Evolutionary conservation across 2,113 vertebrate genomes (phyloP).

Genomic region (Nycticebus coucang): DNA sequence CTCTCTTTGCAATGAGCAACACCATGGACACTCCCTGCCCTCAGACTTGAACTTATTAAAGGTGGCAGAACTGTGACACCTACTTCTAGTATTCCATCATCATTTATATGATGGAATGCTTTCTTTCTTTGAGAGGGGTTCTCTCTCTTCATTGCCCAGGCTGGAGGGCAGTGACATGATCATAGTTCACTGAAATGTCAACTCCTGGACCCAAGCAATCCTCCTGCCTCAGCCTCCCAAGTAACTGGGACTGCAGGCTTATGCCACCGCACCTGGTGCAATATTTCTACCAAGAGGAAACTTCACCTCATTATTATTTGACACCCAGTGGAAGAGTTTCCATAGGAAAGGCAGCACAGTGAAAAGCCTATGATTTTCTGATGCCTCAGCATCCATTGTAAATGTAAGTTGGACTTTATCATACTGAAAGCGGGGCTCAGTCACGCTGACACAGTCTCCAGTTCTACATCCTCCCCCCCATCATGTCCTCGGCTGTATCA

Average conservation of each 20-base stretch:
- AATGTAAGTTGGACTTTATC: background rate
- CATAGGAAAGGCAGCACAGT: background rate
- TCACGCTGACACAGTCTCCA: background rate
- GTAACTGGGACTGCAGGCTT: no score
- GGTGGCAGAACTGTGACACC: background rate
- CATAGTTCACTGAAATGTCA: no score
- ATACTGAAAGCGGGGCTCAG: background rate
- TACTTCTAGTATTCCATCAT: background rate
- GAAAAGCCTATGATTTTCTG: background rate
- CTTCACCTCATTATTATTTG: background rate
- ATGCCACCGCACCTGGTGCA: no score
- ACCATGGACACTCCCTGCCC: background rate
- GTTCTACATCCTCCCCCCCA: background rate
- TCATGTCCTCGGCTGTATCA: background rate
- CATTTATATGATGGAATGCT: background rate
- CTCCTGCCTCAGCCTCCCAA: no score
- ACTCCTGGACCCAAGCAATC: no score
- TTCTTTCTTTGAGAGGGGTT: no score
- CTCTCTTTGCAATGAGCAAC: background rate
- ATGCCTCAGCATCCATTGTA: background rate
- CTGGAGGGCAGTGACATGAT: no score
- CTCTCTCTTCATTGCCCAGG: no score
- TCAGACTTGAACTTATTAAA: no score
- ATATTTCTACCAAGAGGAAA: no score
- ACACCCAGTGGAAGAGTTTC: background rate